phyloP scores from a whole-genome alignment of 2,888 invertebrate species.

The Nephrocerus scutellatus region DNA sequence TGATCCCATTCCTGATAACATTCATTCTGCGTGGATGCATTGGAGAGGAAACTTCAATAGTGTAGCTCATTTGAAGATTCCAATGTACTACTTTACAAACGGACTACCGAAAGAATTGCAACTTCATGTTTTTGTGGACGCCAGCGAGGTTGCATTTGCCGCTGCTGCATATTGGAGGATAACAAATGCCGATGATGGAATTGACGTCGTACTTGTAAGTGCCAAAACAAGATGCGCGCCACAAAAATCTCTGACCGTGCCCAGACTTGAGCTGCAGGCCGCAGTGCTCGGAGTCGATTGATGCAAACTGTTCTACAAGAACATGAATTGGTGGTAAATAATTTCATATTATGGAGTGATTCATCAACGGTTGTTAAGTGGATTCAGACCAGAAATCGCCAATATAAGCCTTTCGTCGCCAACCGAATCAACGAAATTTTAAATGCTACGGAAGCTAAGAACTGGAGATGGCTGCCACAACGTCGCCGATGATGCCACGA shows the following conservation, averaged over 20 bases:
- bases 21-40: background rate
- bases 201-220: constrained; percentile 11
- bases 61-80: background rate
- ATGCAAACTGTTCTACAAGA: constrained; percentile 3
- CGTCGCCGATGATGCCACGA: constrained; percentile 11
- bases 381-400: constrained; percentile 21
- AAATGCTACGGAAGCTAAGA: background rate
- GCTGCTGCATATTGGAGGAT: constrained; percentile 10
- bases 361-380: constrained; percentile 17
- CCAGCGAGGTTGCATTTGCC: constrained; percentile 13
- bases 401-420: constrained; percentile 11
- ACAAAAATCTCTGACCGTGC: constrained; percentile 1
- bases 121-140: constrained; percentile 8
- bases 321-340: constrained; percentile 3
- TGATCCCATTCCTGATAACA: constrained; percentile 2
- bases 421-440: background rate
- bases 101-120: background rate
- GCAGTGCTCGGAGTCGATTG: constrained; percentile 14
- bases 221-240: constrained; percentile 6
- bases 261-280: constrained; percentile 4
- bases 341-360: constrained; percentile 11
- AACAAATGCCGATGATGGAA: constrained; percentile 1
- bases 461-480: constrained; percentile 21
- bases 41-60: background rate
- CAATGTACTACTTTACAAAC: background rate